Conservation (phyloP, 2,888 invertebrate species). For the Himalopsyche anomala region DNA sequence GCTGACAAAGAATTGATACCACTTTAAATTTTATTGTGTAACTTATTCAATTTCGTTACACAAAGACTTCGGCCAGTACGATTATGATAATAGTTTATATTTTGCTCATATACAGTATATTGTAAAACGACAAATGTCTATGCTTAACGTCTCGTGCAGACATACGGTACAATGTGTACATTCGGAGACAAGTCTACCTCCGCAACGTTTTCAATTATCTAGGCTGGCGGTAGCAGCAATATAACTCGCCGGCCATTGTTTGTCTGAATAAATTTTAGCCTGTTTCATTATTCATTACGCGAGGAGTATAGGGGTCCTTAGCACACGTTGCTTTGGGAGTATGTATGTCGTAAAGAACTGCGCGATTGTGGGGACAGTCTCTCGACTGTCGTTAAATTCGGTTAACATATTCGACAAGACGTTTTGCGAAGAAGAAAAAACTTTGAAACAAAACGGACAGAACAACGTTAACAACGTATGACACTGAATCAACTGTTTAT, state of each 20-base stretch:
- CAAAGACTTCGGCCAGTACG: no score
- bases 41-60: no score
- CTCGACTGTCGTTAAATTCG: slow-evolving; percentile 54
- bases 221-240: background rate
- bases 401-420: background rate
- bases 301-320: slow-evolving; percentile 11
- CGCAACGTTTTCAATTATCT: slow-evolving; percentile 18
- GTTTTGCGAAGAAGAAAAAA: background rate
- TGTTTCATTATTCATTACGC: slow-evolving; percentile 58
- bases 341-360: slow-evolving; percentile 50
- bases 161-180: background rate
- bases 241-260: slow-evolving; percentile 12
- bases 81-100: no score
- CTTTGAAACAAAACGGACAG: background rate
- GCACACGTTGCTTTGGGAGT: slow-evolving; percentile 48
- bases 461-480: background rate
- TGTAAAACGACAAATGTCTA: background rate
- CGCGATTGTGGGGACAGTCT: slow-evolving; percentile 42
- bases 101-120: no score
- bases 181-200: background rate
- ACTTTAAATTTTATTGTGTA: no score
- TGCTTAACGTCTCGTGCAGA: background rate
- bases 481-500: no score
- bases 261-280: slow-evolving; percentile 42
- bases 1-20: no score